Evolutionary conservation across 2,888 invertebrate species (phyloP).

Genomic region (Gymnosoma rotundatum): DNA sequence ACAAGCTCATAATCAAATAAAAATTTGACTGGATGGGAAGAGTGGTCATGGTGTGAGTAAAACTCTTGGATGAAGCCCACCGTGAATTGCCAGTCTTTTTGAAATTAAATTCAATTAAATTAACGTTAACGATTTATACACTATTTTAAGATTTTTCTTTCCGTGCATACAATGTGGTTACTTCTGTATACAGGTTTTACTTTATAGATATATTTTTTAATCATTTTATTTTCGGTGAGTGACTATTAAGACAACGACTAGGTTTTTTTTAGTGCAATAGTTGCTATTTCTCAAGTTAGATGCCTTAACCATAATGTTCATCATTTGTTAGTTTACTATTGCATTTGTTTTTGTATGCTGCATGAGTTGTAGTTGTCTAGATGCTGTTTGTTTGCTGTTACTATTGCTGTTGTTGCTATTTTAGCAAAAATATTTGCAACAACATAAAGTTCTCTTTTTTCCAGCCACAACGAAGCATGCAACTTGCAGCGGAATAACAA

Average conservation of each 20-base stretch:
- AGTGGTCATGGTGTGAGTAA: no score
- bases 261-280: slow-evolving; percentile 3
- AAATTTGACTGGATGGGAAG: no score
- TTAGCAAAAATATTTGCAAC: slow-evolving; percentile 39
- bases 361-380: slow-evolving; percentile 60
- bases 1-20: no score
- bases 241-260: slow-evolving; percentile 48
- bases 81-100: no score
- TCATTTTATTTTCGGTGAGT: slow-evolving; percentile 56
- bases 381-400: slow-evolving; percentile 58
- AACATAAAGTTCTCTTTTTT: slow-evolving; percentile 57
- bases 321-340: background rate
- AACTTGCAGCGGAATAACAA: slow-evolving; percentile 8
- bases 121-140: no score
- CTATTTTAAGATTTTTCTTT: slow-evolving; percentile 14
- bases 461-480: slow-evolving; percentile 13
- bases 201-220: slow-evolving; percentile 10
- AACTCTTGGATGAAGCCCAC: no score
- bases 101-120: no score
- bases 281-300: slow-evolving; percentile 31
- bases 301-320: slow-evolving; percentile 37
- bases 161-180: slow-evolving; percentile 49
- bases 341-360: slow-evolving; percentile 23
- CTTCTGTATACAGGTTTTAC: slow-evolving; percentile 46
- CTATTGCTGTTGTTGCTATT: slow-evolving; percentile 8